Base-by-base conservation (phyloP, 2,797 vertebrate species). In the Masticophis lateralis region DNA sequence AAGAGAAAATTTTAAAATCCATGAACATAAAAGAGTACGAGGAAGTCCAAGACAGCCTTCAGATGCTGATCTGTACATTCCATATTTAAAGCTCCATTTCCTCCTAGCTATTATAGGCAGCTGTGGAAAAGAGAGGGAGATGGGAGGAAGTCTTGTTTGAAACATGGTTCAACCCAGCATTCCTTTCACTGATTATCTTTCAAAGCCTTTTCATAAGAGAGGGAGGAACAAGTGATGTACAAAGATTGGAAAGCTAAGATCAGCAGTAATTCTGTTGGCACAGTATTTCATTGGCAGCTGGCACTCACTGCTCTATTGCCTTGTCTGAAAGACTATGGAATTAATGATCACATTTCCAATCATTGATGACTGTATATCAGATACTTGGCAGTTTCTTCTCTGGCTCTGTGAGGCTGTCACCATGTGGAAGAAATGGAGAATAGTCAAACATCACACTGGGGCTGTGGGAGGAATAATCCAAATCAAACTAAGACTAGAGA, bases 271-370 rank as follows among this genome's bases (percentile, higher is more conserved):
- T 88, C 88, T 86, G 32, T 89, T 95, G 91, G 89, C 59, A 74
- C 69, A 55, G 91, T 59, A 55, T 89, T 94, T 90, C 57, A 47
- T 94, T 93, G 59, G 55, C 79, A 87, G 87, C 87, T 86, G 74
- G 43, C 10, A 83, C 37, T 87, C 37, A 2, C 55, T 3, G 22
- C 37, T 90, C 79, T 13, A 9, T 28, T 92, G 89, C 61, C 14
- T 92, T 69, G 20, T 59, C 27, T 86, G 89, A 56, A 69, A 94
- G 74, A 91, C 51, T 37, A 37, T 59, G 59, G 57, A 89, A 92
- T 92, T 89, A 74, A 91, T 74, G 87, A 61, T 93, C 43, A 18
- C 25, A 89, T 91, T 92, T 94, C 89, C 93, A 91, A n/a, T 89
- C n/a, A 94, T 60, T 20, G 37, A 83, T 56, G 83, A 89, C 55